These are phyloP conservation scores for Ichneumon xanthorius DNA, from an alignment of 2,888 invertebrate genomes.

Conservation along the genomic window DNA sequence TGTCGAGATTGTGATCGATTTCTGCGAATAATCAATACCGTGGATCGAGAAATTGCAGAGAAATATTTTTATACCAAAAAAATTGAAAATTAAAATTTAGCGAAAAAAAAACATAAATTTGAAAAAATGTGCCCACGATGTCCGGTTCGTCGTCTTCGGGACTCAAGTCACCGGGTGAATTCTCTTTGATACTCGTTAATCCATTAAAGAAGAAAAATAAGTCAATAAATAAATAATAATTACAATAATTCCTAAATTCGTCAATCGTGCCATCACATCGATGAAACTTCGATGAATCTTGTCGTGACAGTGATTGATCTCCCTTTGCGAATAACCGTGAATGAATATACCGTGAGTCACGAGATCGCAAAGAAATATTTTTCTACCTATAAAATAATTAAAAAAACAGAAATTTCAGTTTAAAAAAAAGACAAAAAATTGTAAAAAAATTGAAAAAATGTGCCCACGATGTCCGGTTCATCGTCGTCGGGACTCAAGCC, in stretches of 20 bases:
- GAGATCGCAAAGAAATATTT: too few relatives aligned
- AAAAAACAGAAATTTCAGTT: not conserved
- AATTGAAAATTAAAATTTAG: not conserved
- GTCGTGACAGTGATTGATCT: too few relatives aligned
- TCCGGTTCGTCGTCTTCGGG: conserved; percentile 72
- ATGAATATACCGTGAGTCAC: too few relatives aligned
- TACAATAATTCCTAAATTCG: too few relatives aligned
- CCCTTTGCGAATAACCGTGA: too few relatives aligned
- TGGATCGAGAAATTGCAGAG: not conserved
- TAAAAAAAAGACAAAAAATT: not conserved
- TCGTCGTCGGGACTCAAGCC: conserved; percentile 75
- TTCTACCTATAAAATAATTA: not conserved
- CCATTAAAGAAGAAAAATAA: not conserved
- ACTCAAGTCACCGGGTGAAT: conserved; percentile 73
- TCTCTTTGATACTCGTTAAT: conserved; percentile 21
- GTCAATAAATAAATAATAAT: too few relatives aligned
- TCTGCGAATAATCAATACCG: not conserved
- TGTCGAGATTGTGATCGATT: conserved; percentile 19
- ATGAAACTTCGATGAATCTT: too few relatives aligned
- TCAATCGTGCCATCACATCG: too few relatives aligned
- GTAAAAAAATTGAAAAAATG: conserved; percentile 71
- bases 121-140: conserved; percentile 76
- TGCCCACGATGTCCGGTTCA: conserved; percentile 72
- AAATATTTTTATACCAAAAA: too few relatives aligned
- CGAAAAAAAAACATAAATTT: not conserved